phyloP scores from a whole-genome alignment of 1,140 invertebrate species.

The Drosophila dunni region DNA sequence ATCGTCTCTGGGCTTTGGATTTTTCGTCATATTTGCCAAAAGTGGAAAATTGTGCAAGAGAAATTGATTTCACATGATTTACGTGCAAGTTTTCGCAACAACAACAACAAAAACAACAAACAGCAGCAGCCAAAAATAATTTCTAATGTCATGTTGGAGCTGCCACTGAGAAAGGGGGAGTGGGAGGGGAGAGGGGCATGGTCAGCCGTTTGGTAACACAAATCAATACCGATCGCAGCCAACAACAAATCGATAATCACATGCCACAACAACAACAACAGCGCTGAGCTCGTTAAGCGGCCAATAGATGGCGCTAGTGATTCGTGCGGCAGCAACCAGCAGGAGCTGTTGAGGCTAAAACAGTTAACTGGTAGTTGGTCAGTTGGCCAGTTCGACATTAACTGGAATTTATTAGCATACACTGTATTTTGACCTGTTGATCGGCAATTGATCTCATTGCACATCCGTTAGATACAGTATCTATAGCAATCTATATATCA shows the following conservation, averaged over 20 bases:
- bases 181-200: not conserved
- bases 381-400: conserved; percentile 18
- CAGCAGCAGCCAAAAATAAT: conserved; percentile 46
- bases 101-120: conserved; percentile 22
- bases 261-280: conserved; percentile 13
- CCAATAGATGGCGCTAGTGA: conserved; percentile 51
- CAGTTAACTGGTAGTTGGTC: conserved; percentile 32
- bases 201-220: conserved; percentile 36
- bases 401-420: conserved; percentile 4
- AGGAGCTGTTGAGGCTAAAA: not conserved
- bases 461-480: not conserved
- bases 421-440: conserved; percentile 16
- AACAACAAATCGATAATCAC: conserved; percentile 53
- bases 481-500: not conserved
- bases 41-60: conserved; percentile 77
- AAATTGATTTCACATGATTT: conserved; percentile 83
- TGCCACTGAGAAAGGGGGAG: conserved; percentile 30
- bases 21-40: conserved; percentile 80
- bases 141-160: conserved; percentile 63
- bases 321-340: not conserved
- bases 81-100: conserved; percentile 66
- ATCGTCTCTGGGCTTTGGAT: conserved; percentile 39
- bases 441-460: not conserved
- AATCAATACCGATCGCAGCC: conserved; percentile 35
- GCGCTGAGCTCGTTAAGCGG: conserved; percentile 31